Evolutionary conservation across 2,888 invertebrate species (phyloP).

Genomic region (Drosophila paramelanica): DNA sequence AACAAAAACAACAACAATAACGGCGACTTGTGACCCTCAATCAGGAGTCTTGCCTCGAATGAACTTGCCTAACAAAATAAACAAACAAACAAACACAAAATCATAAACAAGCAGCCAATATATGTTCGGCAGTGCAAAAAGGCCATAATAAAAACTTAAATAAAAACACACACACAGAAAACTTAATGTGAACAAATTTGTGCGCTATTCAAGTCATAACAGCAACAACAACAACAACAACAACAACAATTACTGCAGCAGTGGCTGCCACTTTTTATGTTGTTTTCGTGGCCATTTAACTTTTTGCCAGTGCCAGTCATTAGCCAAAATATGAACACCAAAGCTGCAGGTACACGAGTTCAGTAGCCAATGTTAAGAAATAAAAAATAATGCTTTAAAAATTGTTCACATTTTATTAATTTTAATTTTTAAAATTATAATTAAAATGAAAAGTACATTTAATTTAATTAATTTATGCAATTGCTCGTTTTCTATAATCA

Average conservation of each 20-base stretch:
- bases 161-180: conserved; percentile 47
- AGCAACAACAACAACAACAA: conserved; percentile 23
- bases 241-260: conserved; percentile 30
- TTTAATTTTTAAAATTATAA: too few relatives aligned
- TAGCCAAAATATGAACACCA: conserved; percentile 74
- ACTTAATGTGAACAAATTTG: conserved; percentile 75
- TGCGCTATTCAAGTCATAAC: conserved; percentile 40
- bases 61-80: conserved; percentile 69
- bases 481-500: not conserved
- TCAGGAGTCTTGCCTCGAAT: conserved; percentile 42
- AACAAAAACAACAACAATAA: conserved; percentile 24
- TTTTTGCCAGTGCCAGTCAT: conserved; percentile 69
- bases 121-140: conserved; percentile 72
- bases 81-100: conserved; percentile 42
- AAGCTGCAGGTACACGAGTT: conserved; percentile 19
- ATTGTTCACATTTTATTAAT: not conserved
- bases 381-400: not conserved
- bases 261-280: conserved; percentile 54
- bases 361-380: conserved; percentile 6
- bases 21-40: conserved; percentile 57
- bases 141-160: conserved; percentile 76
- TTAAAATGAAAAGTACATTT: not conserved
- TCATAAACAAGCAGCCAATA: conserved; percentile 61
- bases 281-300: conserved; percentile 40
- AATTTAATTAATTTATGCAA: not conserved